These are phyloP conservation scores for Schlechtendalia chinensis DNA, from an alignment of 1,140 invertebrate species.

Conservation along the genomic window DNA sequence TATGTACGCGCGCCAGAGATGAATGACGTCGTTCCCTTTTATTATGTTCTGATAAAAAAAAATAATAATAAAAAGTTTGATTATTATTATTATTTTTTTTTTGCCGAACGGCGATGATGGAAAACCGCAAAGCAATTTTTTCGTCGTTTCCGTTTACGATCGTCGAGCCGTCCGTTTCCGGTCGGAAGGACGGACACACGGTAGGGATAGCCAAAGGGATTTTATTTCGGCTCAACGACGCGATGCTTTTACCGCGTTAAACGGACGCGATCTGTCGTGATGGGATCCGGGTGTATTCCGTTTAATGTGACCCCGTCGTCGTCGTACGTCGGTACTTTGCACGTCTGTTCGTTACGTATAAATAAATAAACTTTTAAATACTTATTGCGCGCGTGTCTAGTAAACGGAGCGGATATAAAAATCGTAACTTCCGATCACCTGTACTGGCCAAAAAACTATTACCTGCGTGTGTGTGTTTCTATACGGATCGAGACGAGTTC, in stretches of 20 bases:
- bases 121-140: slow-evolving; percentile 42
- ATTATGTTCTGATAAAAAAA: slow-evolving; percentile 40
- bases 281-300: not conserved
- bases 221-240: too few relatives aligned
- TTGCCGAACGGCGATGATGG: slow-evolving; percentile 12
- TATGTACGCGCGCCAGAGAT: not conserved
- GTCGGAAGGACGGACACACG: not conserved
- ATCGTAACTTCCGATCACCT: too few relatives aligned
- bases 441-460: too few relatives aligned
- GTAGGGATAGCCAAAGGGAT: not conserved
- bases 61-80: slow-evolving; percentile 41
- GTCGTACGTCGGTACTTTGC: too few relatives aligned
- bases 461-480: too few relatives aligned
- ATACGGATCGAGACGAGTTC: too few relatives aligned
- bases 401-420: too few relatives aligned
- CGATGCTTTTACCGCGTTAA: slow-evolving; percentile 33
- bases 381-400: too few relatives aligned
- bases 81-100: slow-evolving; percentile 31
- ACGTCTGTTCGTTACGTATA: too few relatives aligned
- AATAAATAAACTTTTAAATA: too few relatives aligned
- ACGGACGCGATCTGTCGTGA: not conserved
- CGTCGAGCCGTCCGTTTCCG: not conserved
- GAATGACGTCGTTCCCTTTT: slow-evolving; percentile 38
- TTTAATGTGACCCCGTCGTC: too few relatives aligned
- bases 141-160: slow-evolving; percentile 15